Conservation (phyloP, 1,140 invertebrate species). For the Nephotettix cincticeps region DNA sequence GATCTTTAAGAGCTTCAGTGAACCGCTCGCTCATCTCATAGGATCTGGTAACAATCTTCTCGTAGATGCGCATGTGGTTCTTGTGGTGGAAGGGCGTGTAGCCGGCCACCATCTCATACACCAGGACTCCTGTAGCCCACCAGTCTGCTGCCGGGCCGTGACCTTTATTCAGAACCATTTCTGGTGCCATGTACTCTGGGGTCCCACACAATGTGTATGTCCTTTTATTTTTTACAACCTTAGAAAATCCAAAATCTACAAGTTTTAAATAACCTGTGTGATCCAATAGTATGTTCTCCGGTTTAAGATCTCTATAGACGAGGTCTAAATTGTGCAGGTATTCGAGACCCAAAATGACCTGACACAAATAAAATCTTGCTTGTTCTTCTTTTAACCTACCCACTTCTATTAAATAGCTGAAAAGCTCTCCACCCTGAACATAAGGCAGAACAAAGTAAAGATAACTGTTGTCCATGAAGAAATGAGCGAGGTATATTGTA, state of each 20-base stretch:
- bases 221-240: slow-evolving; percentile 19
- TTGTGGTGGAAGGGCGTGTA: slow-evolving; percentile 80
- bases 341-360: slow-evolving; percentile 88
- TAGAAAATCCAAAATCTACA: slow-evolving; percentile 29
- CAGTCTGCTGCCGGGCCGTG: slow-evolving; percentile 96
- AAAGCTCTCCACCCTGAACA: neutral
- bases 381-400: slow-evolving; percentile 70
- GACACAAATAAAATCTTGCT: slow-evolving; percentile 88
- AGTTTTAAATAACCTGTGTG: slow-evolving; percentile 65
- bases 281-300: slow-evolving; percentile 92
- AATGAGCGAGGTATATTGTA: neutral
- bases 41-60: slow-evolving; percentile 76
- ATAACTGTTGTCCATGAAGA: neutral
- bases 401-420: neutral
- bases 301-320: slow-evolving; percentile 92
- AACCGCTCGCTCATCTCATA: slow-evolving; percentile 70
- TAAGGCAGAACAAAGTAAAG: neutral
- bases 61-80: slow-evolving; percentile 88
- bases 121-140: slow-evolving; percentile 91
- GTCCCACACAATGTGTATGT: slow-evolving; percentile 96
- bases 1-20: slow-evolving; percentile 75
- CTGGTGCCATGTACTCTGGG: slow-evolving; percentile 93
- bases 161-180: slow-evolving; percentile 91
- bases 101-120: slow-evolving; percentile 83
- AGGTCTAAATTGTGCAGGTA: slow-evolving; percentile 90